Base-by-base conservation (phyloP, 35 echinoderm and acorn worm genomes). In the Apostichopus californicus region DNA sequence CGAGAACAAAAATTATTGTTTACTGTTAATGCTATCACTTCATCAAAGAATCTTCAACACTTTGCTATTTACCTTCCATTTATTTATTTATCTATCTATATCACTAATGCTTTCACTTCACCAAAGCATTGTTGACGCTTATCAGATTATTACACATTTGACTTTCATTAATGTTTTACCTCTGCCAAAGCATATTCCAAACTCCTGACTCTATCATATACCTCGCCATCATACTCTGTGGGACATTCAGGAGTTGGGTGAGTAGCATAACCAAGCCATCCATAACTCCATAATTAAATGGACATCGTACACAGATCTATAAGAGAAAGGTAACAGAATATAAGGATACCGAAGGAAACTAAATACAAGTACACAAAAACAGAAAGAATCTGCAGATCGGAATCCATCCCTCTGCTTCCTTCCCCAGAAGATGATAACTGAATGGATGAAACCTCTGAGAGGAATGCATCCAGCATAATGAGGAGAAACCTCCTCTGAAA, bases 281-380 rank as follows among this genome's bases (percentile, higher is more conserved):
- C 60, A 98, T 73, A 8, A 98, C 95, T 77, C 96, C 96, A 71
- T 98, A 98, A 55, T 98, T 94, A 98, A 98, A 98, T 10, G 96
- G 96, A 91, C 96, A 98, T 64, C 95, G 77, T 12, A 96, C 91
- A 91, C 96, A 98, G 64, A 98, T 98, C 96, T 98, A 25, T 13
- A 78, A 57, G 34, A 91, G 56, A 73, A 77, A 10, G 18, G 22
- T 63, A 59, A 24, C 5, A 66, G 13, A 60, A 0, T 54, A 80
- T 12, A 20, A 46, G 34, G 34, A 3, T 46, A 4, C 34, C 0
- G 34, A 46, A 46, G 71, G 71, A 75, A 75, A 17, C 0, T 75
- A 75, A 0, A 5, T 0, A 75, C 71, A 75, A 17, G 3, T 14
- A 6, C 71, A 75, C 14, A 75, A 17, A 75, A 75, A 15, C 71